Base-by-base conservation (phyloP, 2,888 invertebrate genomes). In the Epirrhoe tristata region DNA sequence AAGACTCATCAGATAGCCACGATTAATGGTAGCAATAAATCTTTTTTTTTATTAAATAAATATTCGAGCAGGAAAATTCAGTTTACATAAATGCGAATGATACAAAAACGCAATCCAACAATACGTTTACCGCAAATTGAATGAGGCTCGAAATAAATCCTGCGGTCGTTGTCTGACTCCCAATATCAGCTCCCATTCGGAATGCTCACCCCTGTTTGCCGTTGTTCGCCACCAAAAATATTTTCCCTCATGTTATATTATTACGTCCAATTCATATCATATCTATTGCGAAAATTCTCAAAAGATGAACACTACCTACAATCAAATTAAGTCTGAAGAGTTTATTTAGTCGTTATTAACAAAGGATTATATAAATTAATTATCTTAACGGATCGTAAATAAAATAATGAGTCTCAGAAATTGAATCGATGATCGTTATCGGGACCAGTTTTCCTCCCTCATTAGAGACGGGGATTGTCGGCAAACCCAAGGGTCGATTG, bases 111-210 rank as follows among this genome's bases (percentile, higher is more conserved):
- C 86, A 86, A 87, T 88, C 85, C 82, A 83, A 89, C 91, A 91
- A 91, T 90, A 90, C 87, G 87, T 87, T 88, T 85, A 84, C 90
- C 90, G 82, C 89, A 91, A 91, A 92, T 91, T 92, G 91, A 91
- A 92, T 91, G 86, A 90, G 85, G 85, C 88, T 90, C 85, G 86
- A 88, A 88, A 91, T 91, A 91, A 91, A 91, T 91, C 89, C 88
- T 81, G 88, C 86, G 87, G 89, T 86, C 87, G 89, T 86, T 87
- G 87, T 85, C 87, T 88, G 89, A 87, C 87, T 90, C 85, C 83
- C 88, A 86, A 88, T 87, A 84, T 81, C 84, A n/a, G n/a, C n/a
- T 82, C 85, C 83, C 85, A 80, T 84, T 84, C 83, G 83, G 80
- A 83, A 83, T 83, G 85, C 83, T 84, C 88, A 83, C 88, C 90